Evolutionary conservation across 37 sponge, comb jelly and placozoan genomes (phyloP), one percentile per base, ranked within the genome.

Genomic region (Hormiphora californensis): DNA sequence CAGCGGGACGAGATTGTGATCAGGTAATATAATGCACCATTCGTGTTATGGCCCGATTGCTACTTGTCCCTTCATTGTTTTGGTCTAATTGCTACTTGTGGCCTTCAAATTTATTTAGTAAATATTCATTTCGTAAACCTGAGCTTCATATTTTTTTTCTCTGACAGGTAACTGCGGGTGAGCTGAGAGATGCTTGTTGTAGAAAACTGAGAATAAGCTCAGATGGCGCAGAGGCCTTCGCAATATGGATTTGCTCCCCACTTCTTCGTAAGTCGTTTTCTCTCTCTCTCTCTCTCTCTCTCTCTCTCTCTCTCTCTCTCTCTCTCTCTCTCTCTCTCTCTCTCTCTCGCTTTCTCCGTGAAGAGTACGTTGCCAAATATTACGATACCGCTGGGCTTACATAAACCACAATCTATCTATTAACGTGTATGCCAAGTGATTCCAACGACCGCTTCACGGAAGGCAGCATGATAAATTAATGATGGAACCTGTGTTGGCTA

Each of bases 231-330:
- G 81, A 73, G 25, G 81, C 81, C 23, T 73, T 73, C 23, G 35
- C 81, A 28, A 73, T 73, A n/a, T 73, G 81, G 81, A 73, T 73
- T 30, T 73, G 81, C 38, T 73, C 81, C 5, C 44, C 81, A n/a
- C 43, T 73, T 21, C 81, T 73, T 43, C 81, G 81, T 73, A 3
- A 73, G 81, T 65, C 1, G 9, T 30, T 12, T 49, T 15, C 53
- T 15, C 15, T 15, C 53, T 49, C 53, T 15, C 53, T 49, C 53
- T 15, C 15, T 15, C 53, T 15, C 15, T 15, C 53, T 49, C 53
- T 15, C 53, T 49, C 53, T 15, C 15, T 15, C 53, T 15, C 15
- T 15, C 53, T 49, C 53, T 15, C 53, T 15, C 53, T 49, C 53
- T 15, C 15, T 15, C 53, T 15, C 15, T 15, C 53, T 49, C 53